phyloP scores from a whole-genome alignment of 1,140 invertebrate species.

The Sarcophaga peregrina region DNA sequence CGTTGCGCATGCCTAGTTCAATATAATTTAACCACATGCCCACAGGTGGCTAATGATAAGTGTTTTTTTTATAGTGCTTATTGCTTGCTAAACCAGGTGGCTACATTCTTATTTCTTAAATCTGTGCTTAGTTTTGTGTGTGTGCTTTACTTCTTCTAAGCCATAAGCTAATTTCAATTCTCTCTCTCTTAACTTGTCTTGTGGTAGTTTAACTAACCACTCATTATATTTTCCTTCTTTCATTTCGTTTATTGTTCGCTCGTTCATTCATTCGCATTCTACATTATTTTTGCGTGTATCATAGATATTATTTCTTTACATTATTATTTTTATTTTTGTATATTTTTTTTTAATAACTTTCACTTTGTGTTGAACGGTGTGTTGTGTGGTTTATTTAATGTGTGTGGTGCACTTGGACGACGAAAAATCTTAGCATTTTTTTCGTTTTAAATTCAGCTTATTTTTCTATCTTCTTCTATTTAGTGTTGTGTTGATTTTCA shows the following conservation, averaged over 20 bases:
- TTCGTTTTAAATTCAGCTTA: not conserved
- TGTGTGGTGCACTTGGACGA: not conserved
- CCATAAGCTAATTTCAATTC: not conserved
- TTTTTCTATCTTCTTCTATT: not conserved
- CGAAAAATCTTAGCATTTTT: not conserved
- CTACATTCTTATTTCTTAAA: not conserved
- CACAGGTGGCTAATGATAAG: not conserved
- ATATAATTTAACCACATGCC: not conserved
- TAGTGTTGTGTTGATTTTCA: not conserved
- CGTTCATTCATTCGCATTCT: slow-evolving; percentile 19
- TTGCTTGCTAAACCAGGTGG: not conserved
- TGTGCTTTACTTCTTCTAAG: not conserved
- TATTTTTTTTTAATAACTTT: slow-evolving; percentile 34
- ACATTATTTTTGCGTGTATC: slow-evolving; percentile 26
- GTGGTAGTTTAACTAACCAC: not conserved
- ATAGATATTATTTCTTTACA: not conserved
- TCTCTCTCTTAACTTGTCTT: not conserved
- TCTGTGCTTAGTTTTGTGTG: not conserved
- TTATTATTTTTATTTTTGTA: slow-evolving; percentile 18
- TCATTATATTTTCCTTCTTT: slow-evolving; percentile 25
- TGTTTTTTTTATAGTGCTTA: no score
- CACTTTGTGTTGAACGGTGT: slow-evolving; percentile 15
- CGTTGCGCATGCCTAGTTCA: not conserved
- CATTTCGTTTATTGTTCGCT: slow-evolving; percentile 19
- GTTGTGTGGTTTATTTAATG: not conserved